Evolutionary conservation across 2,113 vertebrate genomes (phyloP).

Genomic region (Microtus ochrogaster): DNA sequence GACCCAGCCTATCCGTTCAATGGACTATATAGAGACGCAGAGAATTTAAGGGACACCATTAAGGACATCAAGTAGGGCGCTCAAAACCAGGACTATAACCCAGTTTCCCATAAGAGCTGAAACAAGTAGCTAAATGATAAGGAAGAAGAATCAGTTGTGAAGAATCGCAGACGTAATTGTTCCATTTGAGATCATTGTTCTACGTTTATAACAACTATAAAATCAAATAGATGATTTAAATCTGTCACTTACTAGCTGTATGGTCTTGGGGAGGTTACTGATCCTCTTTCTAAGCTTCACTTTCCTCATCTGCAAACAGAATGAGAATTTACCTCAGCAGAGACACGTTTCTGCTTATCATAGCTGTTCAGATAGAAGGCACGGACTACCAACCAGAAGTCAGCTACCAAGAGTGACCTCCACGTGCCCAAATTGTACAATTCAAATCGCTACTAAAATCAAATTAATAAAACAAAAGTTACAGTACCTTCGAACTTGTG

Average conservation of each 20-base stretch:
- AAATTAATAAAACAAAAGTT: constrained; percentile 6
- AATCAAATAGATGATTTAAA: constrained; percentile 34
- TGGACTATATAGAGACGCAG: not conserved
- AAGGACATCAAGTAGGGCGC: not conserved
- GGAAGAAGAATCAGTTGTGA: not conserved
- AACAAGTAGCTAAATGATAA: not conserved
- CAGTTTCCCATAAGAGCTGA: not conserved
- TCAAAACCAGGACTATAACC: constrained; percentile 28
- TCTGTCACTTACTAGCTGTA: constrained; percentile 67
- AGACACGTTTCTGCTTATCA: not conserved
- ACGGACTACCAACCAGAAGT: constrained; percentile 21
- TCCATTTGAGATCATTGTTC: constrained; percentile 2
- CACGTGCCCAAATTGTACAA: not conserved
- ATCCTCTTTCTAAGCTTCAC: constrained; percentile 68
- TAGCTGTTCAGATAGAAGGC: not conserved
- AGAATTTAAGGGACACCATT: not conserved
- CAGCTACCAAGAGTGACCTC: constrained; percentile 13
- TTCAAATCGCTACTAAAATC: constrained; percentile 38
- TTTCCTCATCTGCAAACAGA: constrained; percentile 70
- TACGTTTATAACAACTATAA: constrained; percentile 15
- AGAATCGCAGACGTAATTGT: not conserved
- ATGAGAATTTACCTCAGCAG: constrained; percentile 63
- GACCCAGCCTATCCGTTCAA: not conserved
- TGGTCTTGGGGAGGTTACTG: constrained; percentile 48
- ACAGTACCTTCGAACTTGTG: not conserved